Conservation (phyloP, 2,797 vertebrate species). For the Vultur gryphus region DNA sequence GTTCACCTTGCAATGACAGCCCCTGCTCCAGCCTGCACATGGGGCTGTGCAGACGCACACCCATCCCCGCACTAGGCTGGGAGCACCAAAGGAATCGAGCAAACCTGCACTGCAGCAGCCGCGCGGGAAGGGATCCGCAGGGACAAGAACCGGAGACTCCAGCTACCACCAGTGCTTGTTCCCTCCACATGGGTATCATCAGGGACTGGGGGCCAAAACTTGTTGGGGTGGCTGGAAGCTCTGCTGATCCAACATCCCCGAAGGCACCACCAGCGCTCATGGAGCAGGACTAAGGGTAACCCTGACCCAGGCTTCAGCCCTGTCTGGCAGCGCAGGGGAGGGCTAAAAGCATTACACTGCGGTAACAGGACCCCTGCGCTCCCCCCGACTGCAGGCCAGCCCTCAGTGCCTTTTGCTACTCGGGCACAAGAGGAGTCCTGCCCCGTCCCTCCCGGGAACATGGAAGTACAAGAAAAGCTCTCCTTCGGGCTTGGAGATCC, state of each 20-base stretch:
- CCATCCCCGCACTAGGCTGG: rapidly evolving
- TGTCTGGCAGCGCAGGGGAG: neutral
- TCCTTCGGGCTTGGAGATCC: neutral
- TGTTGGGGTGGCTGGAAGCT: neutral
- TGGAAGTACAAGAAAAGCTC: neutral
- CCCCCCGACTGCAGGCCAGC: neutral
- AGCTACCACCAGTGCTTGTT: neutral
- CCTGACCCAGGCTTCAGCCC: neutral
- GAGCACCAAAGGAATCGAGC: neutral
- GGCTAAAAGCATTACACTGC: neutral
- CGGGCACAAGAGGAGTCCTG: neutral
- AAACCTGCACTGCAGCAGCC: neutral
- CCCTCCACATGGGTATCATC: neutral
- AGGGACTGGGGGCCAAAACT: neutral
- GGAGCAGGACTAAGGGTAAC: neutral
- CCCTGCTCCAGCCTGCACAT: rapidly evolving
- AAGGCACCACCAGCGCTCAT: neutral
- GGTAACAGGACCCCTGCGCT: rapidly evolving
- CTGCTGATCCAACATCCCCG: neutral
- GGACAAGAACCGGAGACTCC: neutral
- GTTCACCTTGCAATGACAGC: neutral
- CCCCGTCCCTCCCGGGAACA: neutral
- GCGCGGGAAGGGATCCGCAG: rapidly evolving
- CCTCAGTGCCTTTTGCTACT: neutral
- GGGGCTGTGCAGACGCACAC: neutral